phyloP scores from a whole-genome alignment of 2,797 vertebrate species.

The Parauchenoglanis punctatus region DNA sequence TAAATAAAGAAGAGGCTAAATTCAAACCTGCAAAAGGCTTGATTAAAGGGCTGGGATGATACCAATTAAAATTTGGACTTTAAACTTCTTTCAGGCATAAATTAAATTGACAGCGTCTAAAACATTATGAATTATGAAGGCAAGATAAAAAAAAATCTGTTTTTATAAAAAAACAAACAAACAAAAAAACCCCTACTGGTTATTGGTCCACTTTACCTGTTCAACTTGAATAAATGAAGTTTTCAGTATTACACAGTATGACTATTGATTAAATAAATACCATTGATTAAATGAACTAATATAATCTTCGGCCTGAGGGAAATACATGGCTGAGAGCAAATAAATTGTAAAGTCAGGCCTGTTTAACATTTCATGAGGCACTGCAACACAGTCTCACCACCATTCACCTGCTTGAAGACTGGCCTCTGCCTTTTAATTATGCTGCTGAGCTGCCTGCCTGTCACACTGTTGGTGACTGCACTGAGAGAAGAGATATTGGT shows the following conservation, averaged over 20 bases:
- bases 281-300: background rate
- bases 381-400: background rate
- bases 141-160: background rate
- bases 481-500: conserved; percentile 28
- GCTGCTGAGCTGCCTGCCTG: conserved; percentile 35
- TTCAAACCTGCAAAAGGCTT: background rate
- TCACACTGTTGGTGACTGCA: conserved; percentile 19
- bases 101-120: background rate
- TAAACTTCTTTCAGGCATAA: background rate
- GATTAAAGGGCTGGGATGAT: background rate
- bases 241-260: background rate
- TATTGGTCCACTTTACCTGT: background rate
- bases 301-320: background rate
- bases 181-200: background rate
- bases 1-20: background rate
- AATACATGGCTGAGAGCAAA: background rate
- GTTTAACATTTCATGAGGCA: conserved; percentile 34
- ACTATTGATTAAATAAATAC: background rate
- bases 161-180: background rate
- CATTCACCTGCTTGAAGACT: conserved; percentile 26
- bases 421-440: conserved; percentile 53
- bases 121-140: background rate
- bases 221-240: background rate
- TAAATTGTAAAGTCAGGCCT: conserved; percentile 29
- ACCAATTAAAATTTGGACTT: background rate